A percentile compares a stretch with the other conserved stretches of the same genome.
phyloP scores from a whole-genome alignment of 2,113 vertebrate genomes.

The Mionectes macconnelli region DNA sequence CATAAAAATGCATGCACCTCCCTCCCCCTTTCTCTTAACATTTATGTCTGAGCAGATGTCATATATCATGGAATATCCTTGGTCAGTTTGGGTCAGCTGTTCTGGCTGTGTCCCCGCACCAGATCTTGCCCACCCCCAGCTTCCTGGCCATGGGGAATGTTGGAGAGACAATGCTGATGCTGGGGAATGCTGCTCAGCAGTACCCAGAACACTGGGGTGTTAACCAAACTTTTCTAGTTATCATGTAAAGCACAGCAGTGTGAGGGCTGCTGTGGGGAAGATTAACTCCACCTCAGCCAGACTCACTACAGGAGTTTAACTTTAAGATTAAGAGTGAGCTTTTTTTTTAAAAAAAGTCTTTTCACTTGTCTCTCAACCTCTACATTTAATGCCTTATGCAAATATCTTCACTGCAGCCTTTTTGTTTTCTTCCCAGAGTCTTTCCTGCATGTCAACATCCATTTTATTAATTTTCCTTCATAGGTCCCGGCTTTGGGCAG shows the following conservation, averaged over 20 bases:
- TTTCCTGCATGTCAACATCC: neutral
- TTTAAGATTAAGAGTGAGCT: too few relatives aligned
- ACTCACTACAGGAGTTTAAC: neutral
- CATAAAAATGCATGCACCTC: accelerated
- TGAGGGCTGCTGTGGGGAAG: neutral
- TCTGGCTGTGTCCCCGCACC: neutral
- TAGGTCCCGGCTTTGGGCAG: neutral
- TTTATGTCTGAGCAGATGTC: neutral
- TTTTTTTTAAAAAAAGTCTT: neutral
- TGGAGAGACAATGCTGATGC: neutral
- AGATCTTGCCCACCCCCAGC: neutral
- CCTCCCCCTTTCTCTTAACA: neutral
- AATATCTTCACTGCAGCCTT: neutral
- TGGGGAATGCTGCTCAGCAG: neutral
- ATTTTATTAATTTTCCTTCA: neutral
- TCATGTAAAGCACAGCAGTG: neutral
- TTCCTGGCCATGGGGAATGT: neutral
- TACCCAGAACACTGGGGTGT: neutral
- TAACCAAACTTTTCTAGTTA: neutral
- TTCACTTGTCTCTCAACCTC: neutral
- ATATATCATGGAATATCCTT: neutral
- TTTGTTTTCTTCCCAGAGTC: neutral
- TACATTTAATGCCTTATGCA: neutral
- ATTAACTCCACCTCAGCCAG: neutral
- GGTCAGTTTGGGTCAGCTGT: neutral